phyloP scores from a whole-genome alignment of 2,888 invertebrate species.

The Drosophila recens region DNA sequence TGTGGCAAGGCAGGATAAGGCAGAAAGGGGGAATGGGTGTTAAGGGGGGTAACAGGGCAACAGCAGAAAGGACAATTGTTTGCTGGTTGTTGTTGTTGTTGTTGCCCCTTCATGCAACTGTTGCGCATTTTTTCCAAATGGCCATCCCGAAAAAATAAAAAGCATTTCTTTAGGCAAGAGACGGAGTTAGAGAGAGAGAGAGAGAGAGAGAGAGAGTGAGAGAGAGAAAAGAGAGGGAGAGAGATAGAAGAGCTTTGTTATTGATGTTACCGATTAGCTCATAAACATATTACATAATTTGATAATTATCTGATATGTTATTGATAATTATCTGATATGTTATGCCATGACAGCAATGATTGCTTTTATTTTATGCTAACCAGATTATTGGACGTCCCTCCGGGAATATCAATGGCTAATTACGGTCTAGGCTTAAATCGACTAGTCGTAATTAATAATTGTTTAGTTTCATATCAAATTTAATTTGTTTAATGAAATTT shows the following conservation, averaged over 20 bases:
- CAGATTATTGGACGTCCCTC: background rate
- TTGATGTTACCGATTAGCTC: conserved; percentile 42
- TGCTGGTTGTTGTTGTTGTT: conserved; percentile 42
- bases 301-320: conserved; percentile 39
- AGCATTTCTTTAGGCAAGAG: background rate
- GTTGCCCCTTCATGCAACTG: conserved; percentile 68
- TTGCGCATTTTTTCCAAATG: conserved; percentile 75
- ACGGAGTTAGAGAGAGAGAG: background rate
- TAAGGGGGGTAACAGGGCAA: conserved; percentile 23
- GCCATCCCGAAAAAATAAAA: conserved; percentile 27
- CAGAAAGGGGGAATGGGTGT: background rate
- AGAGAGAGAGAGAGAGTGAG: background rate
- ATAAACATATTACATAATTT: conserved; percentile 49
- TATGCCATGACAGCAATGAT: conserved; percentile 14
- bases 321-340: conserved; percentile 39
- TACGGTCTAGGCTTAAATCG: background rate
- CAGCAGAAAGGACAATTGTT: conserved; percentile 73
- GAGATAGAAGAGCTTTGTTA: conserved; percentile 14
- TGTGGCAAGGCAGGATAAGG: background rate
- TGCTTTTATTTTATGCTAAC: background rate
- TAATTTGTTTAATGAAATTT: background rate
- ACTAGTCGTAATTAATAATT: background rate
- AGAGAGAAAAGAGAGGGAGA: background rate
- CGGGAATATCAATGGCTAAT: conserved; percentile 11
- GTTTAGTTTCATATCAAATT: background rate